Evolutionary conservation across 2,797 vertebrate genomes (phyloP).

Genomic region (Pangasius mekongensis): DNA sequence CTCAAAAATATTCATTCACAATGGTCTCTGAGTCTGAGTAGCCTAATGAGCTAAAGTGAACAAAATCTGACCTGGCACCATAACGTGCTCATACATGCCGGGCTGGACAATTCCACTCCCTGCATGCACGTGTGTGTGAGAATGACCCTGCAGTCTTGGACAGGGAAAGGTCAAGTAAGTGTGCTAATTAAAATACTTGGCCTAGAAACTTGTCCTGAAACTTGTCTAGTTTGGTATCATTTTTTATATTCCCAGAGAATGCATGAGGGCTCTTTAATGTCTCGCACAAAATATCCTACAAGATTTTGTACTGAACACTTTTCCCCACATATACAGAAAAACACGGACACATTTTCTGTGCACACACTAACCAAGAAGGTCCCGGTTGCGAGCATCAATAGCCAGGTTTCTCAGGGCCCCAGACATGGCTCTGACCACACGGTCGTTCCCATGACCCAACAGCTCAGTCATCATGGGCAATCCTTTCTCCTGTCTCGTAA

Average conservation of each 20-base stretch:
- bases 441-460: conserved; percentile 83
- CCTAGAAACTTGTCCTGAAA: not conserved
- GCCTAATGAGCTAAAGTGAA: not conserved
- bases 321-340: not conserved
- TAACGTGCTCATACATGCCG: not conserved
- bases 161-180: not conserved
- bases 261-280: not conserved
- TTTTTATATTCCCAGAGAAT: not conserved
- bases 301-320: not conserved
- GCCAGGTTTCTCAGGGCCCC: conserved; percentile 94
- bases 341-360: not conserved
- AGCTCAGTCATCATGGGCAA: conserved; percentile 89
- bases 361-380: conserved; percentile 84
- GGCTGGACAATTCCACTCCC: not conserved
- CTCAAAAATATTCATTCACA: not conserved
- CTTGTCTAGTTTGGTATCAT: too few relatives aligned
- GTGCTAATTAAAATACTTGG: not conserved
- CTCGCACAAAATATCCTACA: not conserved
- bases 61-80: not conserved
- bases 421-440: conserved; percentile 91
- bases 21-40: not conserved
- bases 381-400: conserved; percentile 88
- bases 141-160: not conserved
- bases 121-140: not conserved
- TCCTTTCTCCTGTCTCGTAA: conserved; percentile 89